Percentiles rank a stretch among this genome's conserved stretches.
Evolutionary conservation across 1,140 invertebrate species (phyloP).

Genomic region (Brachionus paranguensis): DNA sequence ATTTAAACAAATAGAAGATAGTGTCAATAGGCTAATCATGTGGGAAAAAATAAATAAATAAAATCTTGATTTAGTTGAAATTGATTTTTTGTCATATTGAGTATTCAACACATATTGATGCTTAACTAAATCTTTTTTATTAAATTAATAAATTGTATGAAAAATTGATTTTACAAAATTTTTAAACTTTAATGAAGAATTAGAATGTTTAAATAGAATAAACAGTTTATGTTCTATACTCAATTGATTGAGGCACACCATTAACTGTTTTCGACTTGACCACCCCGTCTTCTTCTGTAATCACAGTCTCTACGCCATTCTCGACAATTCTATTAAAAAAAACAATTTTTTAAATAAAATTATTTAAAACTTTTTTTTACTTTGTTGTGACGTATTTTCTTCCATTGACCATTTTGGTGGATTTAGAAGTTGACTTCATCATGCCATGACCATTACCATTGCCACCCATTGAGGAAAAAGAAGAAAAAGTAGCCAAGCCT

Average conservation of each 20-base stretch:
- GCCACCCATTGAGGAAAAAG: neutral
- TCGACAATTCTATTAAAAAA: neutral
- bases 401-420: slow-evolving; percentile 26
- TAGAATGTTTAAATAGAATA: neutral
- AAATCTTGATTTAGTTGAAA: too few relatives aligned
- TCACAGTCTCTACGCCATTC: slow-evolving; percentile 3
- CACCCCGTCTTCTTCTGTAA: slow-evolving; percentile 24
- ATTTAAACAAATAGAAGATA: too few relatives aligned
- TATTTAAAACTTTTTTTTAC: neutral
- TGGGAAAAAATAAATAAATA: too few relatives aligned
- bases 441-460: slow-evolving; percentile 6
- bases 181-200: too few relatives aligned
- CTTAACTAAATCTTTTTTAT: neutral
- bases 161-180: neutral
- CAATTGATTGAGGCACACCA: slow-evolving; percentile 28
- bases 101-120: too few relatives aligned
- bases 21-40: too few relatives aligned
- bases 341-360: neutral
- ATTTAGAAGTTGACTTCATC: slow-evolving; percentile 26
- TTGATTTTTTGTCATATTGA: too few relatives aligned
- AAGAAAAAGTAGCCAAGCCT: neutral
- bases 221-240: neutral
- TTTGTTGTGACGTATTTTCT: slow-evolving; percentile 28
- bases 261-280: slow-evolving; percentile 23
- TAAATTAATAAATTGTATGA: neutral